A percentile compares a stretch with the other conserved stretches of the same genome.
These are phyloP conservation scores for Siphamia tubifer DNA, from an alignment of 2,113 vertebrate species.

Conservation along the genomic window DNA sequence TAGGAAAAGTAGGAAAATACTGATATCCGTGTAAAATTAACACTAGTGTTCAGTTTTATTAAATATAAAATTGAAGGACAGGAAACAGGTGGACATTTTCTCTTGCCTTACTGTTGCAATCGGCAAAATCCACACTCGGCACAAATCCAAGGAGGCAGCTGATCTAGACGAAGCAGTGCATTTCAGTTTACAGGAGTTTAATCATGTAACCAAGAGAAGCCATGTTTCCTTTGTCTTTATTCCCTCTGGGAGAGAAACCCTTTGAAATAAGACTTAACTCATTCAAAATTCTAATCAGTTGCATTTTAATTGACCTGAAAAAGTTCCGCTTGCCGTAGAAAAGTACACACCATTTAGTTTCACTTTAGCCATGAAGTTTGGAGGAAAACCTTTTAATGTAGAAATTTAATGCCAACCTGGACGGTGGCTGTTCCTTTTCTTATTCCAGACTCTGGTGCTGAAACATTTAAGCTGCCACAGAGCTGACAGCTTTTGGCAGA, in stretches of 20 bases:
- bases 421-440: slow-evolving; percentile 57
- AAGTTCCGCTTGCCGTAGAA: slow-evolving; percentile 43
- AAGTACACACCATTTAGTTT: slow-evolving; percentile 39
- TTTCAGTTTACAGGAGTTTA: slow-evolving; percentile 6
- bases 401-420: slow-evolving; percentile 49
- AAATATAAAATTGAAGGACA: slow-evolving; percentile 36
- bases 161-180: not conserved
- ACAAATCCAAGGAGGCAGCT: slow-evolving; percentile 16
- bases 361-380: not conserved
- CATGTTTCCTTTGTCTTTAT: not conserved
- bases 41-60: slow-evolving; percentile 32
- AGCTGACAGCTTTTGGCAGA: slow-evolving; percentile 71
- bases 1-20: slow-evolving; percentile 15
- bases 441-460: slow-evolving; percentile 53
- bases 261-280: slow-evolving; percentile 3
- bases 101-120: slow-evolving; percentile 31
- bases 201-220: not conserved
- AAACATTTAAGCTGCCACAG: slow-evolving; percentile 62
- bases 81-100: slow-evolving; percentile 69
- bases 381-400: slow-evolving; percentile 62
- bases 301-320: slow-evolving; percentile 34
- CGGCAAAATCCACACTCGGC: slow-evolving; percentile 23
- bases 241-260: not conserved
- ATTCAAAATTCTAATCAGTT: slow-evolving; percentile 16
- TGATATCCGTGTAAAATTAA: slow-evolving; percentile 44